Conservation (phyloP, 2,888 invertebrate species). For the Hermodice carunculata region DNA sequence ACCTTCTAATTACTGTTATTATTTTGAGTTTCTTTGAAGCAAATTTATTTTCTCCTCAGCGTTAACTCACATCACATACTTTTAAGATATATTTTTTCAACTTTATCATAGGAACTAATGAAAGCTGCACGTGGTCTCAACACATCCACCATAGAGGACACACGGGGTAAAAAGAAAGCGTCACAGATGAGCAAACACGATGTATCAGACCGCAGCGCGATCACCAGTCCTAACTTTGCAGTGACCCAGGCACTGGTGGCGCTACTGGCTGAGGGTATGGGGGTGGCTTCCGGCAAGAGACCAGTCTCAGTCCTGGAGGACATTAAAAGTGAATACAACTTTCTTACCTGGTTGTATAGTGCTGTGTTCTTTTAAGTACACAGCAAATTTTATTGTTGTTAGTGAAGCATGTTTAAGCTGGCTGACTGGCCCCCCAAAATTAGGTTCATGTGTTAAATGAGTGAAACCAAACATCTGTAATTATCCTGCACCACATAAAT, state of each 20-base stretch:
- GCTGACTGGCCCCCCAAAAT: not conserved
- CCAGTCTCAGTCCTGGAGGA: constrained; percentile 7
- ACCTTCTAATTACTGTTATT: too few species aligned
- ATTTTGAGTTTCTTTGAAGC: not conserved
- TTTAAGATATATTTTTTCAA: not conserved
- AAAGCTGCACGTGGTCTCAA: constrained; percentile 69
- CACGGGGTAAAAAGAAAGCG: constrained; percentile 8
- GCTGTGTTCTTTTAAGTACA: not conserved
- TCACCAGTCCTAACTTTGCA: constrained; percentile 71
- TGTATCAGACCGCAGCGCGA: constrained; percentile 38
- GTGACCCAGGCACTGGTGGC: constrained; percentile 76
- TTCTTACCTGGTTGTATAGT: not conserved
- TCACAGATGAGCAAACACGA: constrained; percentile 23
- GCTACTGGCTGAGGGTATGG: constrained; percentile 68
- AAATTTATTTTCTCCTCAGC: not conserved
- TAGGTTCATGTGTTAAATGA: too few species aligned
- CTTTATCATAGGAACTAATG: constrained; percentile 69
- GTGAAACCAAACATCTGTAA: too few species aligned
- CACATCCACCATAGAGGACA: constrained; percentile 45
- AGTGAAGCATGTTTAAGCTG: not conserved
- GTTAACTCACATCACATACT: not conserved
- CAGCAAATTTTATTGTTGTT: not conserved
- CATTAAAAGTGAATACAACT: constrained; percentile 19
- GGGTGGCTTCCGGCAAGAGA: not conserved
- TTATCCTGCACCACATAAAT: too few species aligned